Evolutionary conservation across 2,888 invertebrate species (phyloP), one percentile per base, ranked within the genome.

Genomic region (Ectemnius lituratus): DNA sequence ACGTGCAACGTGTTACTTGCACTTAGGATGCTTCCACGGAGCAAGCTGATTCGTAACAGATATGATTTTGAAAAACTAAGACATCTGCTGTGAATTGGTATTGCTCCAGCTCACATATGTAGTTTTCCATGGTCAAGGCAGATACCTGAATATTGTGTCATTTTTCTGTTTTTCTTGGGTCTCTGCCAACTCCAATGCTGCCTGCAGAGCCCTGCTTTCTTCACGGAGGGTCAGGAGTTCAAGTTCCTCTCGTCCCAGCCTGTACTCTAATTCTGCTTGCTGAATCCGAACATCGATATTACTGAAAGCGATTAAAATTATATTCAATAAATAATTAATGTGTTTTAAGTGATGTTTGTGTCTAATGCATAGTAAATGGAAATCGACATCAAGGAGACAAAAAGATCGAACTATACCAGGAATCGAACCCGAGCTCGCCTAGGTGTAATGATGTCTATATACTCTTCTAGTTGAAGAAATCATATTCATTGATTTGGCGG

Each of bases 271-370:
- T 91, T 97, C 97, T 0, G 97, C 97, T 88, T 97, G 97, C 87
- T 97, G 95, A 88, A 97, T 97, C 81, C 97, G 93, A 61, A 95
- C 95, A 91, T 97, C 97, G 73, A 97, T 97, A 90, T 97, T 97
- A 86, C 97, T 97, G 91, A 1, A 91, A 52, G 13, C 16, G 1
- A 13, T 14, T 37, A 6, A 37, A 37, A 37, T 37, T 37, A 37
- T 37, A 1, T 8, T 37, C 5, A n/a, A 61, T 14, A 11, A 14
- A 52, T 8, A 63, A 20, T 27, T 57, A 5, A 58, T 60, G 14
- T 60, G 3, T 37, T 60, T 60, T 27, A 16, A 60, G 3, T 11
- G 8, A 37, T 11, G 8, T 11, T 11, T 11, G 37, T 37, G 1
- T 5, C 37, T 37, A 37, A 37, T 37, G 37, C 8, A 37, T 1